These are phyloP conservation scores for Bolinopsis microptera DNA, from an alignment of 37 sponge, comb jelly and placozoan genomes.

Conservation along the genomic window DNA sequence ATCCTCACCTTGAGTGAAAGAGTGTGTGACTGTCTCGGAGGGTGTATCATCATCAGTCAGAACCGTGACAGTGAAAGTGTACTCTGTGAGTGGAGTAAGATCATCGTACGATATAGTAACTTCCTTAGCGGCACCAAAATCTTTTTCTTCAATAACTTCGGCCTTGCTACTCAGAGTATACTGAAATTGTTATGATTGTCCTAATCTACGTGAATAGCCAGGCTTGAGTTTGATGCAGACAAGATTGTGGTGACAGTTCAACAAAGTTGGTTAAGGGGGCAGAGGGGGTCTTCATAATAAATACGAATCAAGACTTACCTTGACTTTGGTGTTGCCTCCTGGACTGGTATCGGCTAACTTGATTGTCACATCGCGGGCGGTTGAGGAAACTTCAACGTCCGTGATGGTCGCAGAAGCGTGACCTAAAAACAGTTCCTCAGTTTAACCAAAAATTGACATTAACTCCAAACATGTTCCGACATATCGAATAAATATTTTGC, in stretches of 20 bases:
- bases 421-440: neutral
- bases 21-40: neutral
- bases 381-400: neutral
- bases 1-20: neutral
- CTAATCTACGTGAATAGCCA: too few relatives aligned
- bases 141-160: too few relatives aligned
- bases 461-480: too few relatives aligned
- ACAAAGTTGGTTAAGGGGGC: too few relatives aligned
- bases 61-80: neutral
- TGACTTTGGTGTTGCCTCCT: neutral
- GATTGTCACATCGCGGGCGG: neutral
- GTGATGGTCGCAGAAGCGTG: neutral
- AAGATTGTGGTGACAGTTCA: too few relatives aligned
- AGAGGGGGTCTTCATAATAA: too few relatives aligned
- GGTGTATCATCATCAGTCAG: neutral
- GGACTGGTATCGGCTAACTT: neutral
- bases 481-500: too few relatives aligned
- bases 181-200: too few relatives aligned
- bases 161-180: too few relatives aligned
- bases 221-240: too few relatives aligned
- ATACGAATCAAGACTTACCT: neutral
- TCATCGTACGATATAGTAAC: neutral
- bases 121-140: too few relatives aligned
- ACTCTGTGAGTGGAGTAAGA: neutral
- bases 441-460: too few relatives aligned